Base-by-base conservation (phyloP, 2,888 invertebrate species). In the Dendrolimus pini region DNA sequence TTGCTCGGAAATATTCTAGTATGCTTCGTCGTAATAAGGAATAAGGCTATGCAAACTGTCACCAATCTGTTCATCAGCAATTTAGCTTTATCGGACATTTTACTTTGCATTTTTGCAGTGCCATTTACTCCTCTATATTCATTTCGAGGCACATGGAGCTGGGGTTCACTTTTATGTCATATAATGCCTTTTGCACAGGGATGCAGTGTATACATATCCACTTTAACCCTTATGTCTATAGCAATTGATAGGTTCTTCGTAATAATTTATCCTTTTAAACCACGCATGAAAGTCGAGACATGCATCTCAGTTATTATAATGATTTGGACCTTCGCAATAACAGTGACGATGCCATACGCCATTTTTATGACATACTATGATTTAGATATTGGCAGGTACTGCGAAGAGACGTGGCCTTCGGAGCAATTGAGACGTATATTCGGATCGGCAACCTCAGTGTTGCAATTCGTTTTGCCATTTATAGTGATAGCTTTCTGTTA, bases 21-120 rank as follows among this genome's bases (percentile, higher is more conserved):
- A 30, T 97, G 98, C 75, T 98, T 95, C 77, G 98, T 99, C 13
- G 98, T 99, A 7, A 93, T 96, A 52, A 92, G 97, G 42, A 99
- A 98, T 85, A 95, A 95, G 67, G 95, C 96, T 41, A 99, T 99
- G 99, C 98, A 98, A 79, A 98, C 98, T 0, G 99, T 99, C 52
- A 99, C 99, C 6, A 99, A 99, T 82, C 93, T 98, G 57, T 99
- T 99, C 88, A 99, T 99, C 76, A 97, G 97, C 54, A 99, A 99
- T 81, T 90, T 99, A 70, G 99, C 99, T 0, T 90, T 99, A 47
- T 97, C 98, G 9, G 99, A 99, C 81, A 96, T 99, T 55, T 89
- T 99, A 55, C 93, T 99, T 65, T 98, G 98, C 80, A 93, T 96
- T 12, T 93, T 99, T 60, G 98, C 98, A 3, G 97, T 99, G 55